Base-by-base conservation (phyloP, 2,888 invertebrate species). In the Diarsia mendica region DNA sequence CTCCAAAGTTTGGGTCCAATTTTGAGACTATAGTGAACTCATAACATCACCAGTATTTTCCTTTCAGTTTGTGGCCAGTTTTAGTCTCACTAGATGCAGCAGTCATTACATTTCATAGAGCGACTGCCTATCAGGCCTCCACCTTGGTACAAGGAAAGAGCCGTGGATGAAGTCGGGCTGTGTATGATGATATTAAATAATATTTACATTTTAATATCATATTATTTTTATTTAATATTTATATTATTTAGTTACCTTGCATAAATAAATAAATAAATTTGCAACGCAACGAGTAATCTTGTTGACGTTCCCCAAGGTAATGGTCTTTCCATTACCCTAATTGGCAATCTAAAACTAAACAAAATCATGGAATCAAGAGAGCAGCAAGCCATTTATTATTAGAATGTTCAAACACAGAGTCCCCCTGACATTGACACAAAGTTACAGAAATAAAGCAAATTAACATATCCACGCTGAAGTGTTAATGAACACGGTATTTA, bases 361-460 rank as follows among this genome's bases (percentile, higher is more conserved):
- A 0, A 1, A 28, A 75, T 9, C n/a, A 44, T 18, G 2, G 9
- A 60, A 49, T 3, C 11, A 61, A 8, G 11, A 46, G 23, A 61
- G 28, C 9, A 63, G 18, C 20, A 39, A 28, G 2, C n/a, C 3
- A 48, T 11, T 2, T 33, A 46, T 5, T 49, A 49, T 51, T 63
- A 67, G 53, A 70, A 75, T 61, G 46, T 39, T 48, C 44, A 13
- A 72, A 9, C 2, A 9, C 70, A 48, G 10, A 64, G 51, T 70
- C 60, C 58, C 66, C 69, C 53, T 80, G 80, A 80, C 80, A 80
- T 80, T 77, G 80, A 80, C 67, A 80, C 64, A 61, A 23, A 71
- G 53, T 53, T 60, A 64, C 53, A 80, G 67, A 76, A 80, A 75
- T 70, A 80, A 66, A 65, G n/a, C n/a, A 39, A 67, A 81, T 81